Evolutionary conservation across 2,888 invertebrate species (phyloP).

Genomic region (Tetrapedia diversipes): DNA sequence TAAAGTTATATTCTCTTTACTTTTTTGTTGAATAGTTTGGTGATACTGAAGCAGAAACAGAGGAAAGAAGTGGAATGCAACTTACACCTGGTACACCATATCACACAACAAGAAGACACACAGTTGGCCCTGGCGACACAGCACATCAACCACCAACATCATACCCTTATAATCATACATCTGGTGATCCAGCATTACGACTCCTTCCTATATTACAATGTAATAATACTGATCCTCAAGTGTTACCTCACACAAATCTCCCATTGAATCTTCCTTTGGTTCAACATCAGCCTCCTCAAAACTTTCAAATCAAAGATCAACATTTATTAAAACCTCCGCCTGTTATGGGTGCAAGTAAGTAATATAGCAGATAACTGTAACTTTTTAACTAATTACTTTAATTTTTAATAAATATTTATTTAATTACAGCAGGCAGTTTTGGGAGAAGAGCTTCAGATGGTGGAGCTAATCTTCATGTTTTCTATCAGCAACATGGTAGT

Average conservation of each 20-base stretch:
- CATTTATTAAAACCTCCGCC: conserved; percentile 97
- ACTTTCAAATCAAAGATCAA: conserved; percentile 95
- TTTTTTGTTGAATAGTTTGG: conserved; percentile 81
- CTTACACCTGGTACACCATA: conserved; percentile 81
- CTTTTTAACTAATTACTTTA: not conserved
- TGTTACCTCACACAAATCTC: conserved; percentile 92
- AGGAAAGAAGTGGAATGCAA: conserved; percentile 79
- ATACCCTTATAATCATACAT: conserved; percentile 78
- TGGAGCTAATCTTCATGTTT: conserved; percentile 94
- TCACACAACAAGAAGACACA: conserved; percentile 91
- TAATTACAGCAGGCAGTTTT: conserved; percentile 88
- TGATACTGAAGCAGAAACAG: conserved; percentile 83
- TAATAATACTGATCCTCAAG: conserved; percentile 82
- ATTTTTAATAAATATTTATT: conserved; percentile 22
- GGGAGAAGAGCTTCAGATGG: conserved; percentile 97
- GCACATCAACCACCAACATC: conserved; percentile 87
- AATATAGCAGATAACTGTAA: conserved; percentile 11
- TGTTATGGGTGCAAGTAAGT: conserved; percentile 91
- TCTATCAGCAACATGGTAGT: conserved; percentile 83
- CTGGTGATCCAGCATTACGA: conserved; percentile 76
- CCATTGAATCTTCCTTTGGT: conserved; percentile 93
- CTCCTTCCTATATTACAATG: conserved; percentile 77
- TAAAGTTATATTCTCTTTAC: not conserved
- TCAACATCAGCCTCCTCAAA: conserved; percentile 92
- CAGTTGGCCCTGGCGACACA: conserved; percentile 96